phyloP scores from a whole-genome alignment of 1,140 invertebrate genomes.

The Pseudachorutes palmiensis region DNA sequence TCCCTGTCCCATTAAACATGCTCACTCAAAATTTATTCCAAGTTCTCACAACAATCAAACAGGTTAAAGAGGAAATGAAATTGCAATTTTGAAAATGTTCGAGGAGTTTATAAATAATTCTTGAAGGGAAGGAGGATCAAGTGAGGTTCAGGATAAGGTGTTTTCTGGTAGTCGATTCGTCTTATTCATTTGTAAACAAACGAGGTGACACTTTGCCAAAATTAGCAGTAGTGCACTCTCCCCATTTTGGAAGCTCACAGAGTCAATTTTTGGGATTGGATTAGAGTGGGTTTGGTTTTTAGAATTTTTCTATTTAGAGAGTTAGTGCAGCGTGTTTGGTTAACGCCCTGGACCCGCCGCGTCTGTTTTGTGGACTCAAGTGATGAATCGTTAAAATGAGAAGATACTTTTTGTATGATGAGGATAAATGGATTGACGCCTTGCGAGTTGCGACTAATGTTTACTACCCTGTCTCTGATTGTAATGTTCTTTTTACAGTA shows the following conservation, averaged over 20 bases:
- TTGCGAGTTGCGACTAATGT: background rate
- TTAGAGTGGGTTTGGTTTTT: background rate
- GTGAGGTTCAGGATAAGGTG: background rate
- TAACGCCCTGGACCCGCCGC: background rate
- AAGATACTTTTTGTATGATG: background rate
- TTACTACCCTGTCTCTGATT: background rate
- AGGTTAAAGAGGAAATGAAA: background rate
- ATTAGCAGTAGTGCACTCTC: background rate
- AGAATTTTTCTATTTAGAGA: background rate
- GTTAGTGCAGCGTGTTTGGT: too few species aligned
- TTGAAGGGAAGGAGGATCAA: background rate
- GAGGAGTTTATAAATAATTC: background rate
- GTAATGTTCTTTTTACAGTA: conserved; percentile 20
- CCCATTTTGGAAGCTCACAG: background rate
- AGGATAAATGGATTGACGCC: conserved; percentile 5
- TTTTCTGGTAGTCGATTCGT: background rate
- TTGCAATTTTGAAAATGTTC: background rate
- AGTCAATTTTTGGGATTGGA: background rate
- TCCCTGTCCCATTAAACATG: background rate
- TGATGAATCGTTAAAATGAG: background rate
- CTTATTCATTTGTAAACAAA: background rate
- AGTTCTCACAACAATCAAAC: background rate
- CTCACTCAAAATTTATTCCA: too few species aligned
- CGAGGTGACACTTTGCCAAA: background rate
- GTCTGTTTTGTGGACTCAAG: background rate